Evolutionary conservation across 2,113 vertebrate genomes (phyloP), one percentile per base, ranked within the genome.

Genomic region (Carassius auratus): DNA sequence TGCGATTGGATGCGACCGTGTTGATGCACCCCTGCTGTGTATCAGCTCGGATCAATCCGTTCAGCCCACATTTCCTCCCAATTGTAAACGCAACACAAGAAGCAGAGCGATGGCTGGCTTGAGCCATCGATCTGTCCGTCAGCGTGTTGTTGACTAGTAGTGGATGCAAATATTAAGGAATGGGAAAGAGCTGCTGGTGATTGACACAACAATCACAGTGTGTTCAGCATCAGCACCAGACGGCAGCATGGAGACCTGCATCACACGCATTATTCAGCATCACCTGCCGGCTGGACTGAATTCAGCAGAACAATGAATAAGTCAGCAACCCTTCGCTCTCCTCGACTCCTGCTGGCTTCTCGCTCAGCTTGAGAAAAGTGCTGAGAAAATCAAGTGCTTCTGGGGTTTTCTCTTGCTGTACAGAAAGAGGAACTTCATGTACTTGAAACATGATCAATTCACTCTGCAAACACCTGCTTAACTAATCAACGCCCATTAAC

Each of bases 51-150:
- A 6, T 52, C 74, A 52, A 4, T 17, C 45, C 3, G 8, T 19
- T 68, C 66, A 68, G 15, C 66, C 64, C 3, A 36, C 7, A 3
- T 33, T 9, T 74, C 55, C 69, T 9, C n/a, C 4, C 19, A 21
- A 5, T 59, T 76, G 64, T 86, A 55, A 75, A 68, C 80, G 45
- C 71, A 76, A 61, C 69, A 57, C 15, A 59, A 64, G 23, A 36
- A 33, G 59, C 9, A 66, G 78, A 26, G 14, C 48, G 50, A 50
- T 48, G 33, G 13, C 21, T 1, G 23, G 45, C 12, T 71, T 74
- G 13, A 75, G 45, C 42, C 74, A 76, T 76, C 15, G 74, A 76
- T 76, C 74, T 30, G 48, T 30, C 50, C 14, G 4, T 76, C 74
- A 30, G 74, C 8, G 48, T 9, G 8, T 26, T 76, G 45, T 52